phyloP scores from a whole-genome alignment of 2,888 invertebrate genomes.

The Macropis europaea region DNA sequence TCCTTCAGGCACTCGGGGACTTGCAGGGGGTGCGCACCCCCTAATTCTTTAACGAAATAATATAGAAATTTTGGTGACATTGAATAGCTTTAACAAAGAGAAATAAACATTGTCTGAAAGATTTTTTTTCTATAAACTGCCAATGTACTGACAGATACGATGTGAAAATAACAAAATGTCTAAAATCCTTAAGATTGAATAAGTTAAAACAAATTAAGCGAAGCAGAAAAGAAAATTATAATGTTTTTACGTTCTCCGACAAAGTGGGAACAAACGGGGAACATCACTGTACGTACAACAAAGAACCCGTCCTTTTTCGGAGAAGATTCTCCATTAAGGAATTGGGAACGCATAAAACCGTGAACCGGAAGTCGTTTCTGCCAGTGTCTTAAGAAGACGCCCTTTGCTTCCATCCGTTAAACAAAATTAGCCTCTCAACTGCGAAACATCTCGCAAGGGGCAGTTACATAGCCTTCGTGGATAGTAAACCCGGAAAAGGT shows the following conservation, averaged over 20 bases:
- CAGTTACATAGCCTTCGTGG: neutral
- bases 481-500: neutral
- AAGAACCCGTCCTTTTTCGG: neutral
- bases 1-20: too few relatives aligned
- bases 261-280: neutral
- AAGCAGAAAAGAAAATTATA: neutral
- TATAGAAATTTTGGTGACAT: too few relatives aligned
- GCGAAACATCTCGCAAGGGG: neutral
- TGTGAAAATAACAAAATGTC: too few relatives aligned
- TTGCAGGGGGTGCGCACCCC: too few relatives aligned
- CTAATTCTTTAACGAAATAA: too few relatives aligned
- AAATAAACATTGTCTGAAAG: too few relatives aligned
- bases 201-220: too few relatives aligned
- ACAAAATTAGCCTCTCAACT: constrained; percentile 22
- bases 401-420: constrained; percentile 7
- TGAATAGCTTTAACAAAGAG: too few relatives aligned
- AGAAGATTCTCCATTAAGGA: neutral
- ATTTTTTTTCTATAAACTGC: too few relatives aligned
- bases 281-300: neutral
- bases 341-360: neutral
- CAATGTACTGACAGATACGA: too few relatives aligned
- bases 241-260: neutral
- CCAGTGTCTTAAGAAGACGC: neutral
- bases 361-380: neutral
- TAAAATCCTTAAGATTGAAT: too few relatives aligned